Base-by-base conservation (phyloP, 35 echinoderm and acorn worm species). In the Eucidaris tribuloides region DNA sequence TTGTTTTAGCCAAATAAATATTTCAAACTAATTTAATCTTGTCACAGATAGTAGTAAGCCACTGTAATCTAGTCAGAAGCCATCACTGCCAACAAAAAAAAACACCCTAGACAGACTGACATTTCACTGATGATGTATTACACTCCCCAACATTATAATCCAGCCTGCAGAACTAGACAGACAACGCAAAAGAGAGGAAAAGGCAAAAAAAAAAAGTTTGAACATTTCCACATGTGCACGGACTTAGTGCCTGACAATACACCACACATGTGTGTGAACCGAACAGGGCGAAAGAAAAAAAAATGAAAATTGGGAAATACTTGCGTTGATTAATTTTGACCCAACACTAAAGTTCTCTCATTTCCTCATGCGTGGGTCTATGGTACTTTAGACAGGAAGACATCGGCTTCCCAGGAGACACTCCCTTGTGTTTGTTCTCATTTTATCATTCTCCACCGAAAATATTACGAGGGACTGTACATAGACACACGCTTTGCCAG, bases 241-340 rank as follows among this genome's bases (percentile, higher is more conserved):
- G 38, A 44, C 24, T 74, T 42, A 42, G 11, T 32, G 0, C 40
- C 37, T 3, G 40, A 19, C 33, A 64, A 9, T 18, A 31, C 24
- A 41, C 7, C 37, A 74, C 24, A 17, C 28, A 74, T 17, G 14
- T 74, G 68, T 42, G 68, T 20, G 37, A 74, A 74, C 29, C 44
- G 44, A n/a, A n/a, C n/a, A n/a, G 7, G 19, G 29, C 30, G 61
- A 64, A 34, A 64, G 30, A n/a, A 36, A 74, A 74, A 74, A 20
- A 74, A 40, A 74, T 42, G 34, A 22, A 44, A 41, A 74, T 22
- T 42, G 44, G 24, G 44, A 36, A 74, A 35, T 74, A 40, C 68
- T 74, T 74, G 68, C 35, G 37, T 74, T 74, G 68, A 74, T 74
- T 74, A 74, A 74, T 74, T 74, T 74, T 74, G 68, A 74, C 68